These are phyloP conservation scores for Luperina testacea DNA, from an alignment of 2,888 invertebrate genomes.

Conservation along the genomic window DNA sequence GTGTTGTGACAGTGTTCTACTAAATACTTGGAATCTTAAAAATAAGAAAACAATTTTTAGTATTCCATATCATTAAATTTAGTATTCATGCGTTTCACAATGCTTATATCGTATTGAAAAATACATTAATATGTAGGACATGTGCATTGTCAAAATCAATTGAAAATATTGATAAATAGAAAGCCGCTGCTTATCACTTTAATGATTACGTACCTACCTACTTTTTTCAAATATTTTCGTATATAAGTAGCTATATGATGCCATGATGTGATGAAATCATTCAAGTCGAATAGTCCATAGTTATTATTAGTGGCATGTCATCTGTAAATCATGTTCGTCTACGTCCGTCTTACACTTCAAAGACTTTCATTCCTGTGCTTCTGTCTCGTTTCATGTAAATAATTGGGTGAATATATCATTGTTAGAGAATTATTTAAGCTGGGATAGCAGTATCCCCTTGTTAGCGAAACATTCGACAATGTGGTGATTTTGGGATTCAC, in stretches of 20 bases:
- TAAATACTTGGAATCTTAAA: neutral
- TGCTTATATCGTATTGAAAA: neutral
- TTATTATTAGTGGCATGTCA: slow-evolving; percentile 38
- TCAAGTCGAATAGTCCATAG: slow-evolving; percentile 1
- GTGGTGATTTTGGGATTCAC: neutral
- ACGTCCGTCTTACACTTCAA: slow-evolving; percentile 53
- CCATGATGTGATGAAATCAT: neutral
- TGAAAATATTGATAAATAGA: too few species aligned
- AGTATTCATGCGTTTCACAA: neutral
- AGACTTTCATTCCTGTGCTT: slow-evolving; percentile 41
- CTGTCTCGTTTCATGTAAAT: slow-evolving; percentile 50
- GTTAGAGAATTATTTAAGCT: slow-evolving; percentile 27
- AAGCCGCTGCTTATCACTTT: neutral
- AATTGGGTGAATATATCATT: slow-evolving; percentile 57
- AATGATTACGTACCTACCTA: too few species aligned
- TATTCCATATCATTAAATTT: neutral
- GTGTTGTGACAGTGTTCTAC: neutral
- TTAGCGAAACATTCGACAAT: slow-evolving; percentile 22
- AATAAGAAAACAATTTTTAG: neutral
- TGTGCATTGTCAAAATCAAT: neutral
- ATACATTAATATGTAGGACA: neutral
- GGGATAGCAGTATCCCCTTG: slow-evolving; percentile 6
- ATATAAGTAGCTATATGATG: neutral
- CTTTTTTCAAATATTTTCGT: too few species aligned
- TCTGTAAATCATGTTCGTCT: slow-evolving; percentile 29